A percentile compares a stretch with the other conserved stretches of the same genome.
Conservation (phyloP, 2,797 vertebrate species). For the Bucorvus abyssinicus region DNA sequence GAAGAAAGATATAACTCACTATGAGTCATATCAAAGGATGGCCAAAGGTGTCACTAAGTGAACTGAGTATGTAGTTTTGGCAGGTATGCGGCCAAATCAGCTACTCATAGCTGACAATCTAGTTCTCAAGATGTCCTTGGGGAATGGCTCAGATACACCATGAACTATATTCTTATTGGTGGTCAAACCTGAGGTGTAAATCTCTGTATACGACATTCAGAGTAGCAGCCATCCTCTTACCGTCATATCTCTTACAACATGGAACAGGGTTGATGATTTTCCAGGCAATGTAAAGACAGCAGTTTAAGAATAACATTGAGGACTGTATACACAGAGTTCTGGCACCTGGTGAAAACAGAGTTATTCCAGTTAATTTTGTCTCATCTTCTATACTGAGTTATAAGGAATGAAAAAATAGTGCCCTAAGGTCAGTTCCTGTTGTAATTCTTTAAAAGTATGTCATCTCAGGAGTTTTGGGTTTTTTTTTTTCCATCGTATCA, state of each 20-base stretch:
- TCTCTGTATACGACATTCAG: neutral
- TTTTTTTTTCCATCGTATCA: neutral
- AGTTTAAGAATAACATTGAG: neutral
- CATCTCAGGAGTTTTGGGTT: neutral
- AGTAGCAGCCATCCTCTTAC: neutral
- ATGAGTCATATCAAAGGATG: neutral
- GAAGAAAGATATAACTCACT: neutral
- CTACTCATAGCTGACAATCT: neutral
- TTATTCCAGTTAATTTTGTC: neutral
- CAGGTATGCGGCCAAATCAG: neutral
- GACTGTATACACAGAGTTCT: neutral
- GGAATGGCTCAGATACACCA: neutral
- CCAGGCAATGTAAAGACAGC: neutral
- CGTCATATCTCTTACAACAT: neutral
- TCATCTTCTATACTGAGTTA: neutral
- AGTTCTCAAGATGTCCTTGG: neutral
- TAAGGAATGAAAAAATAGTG: neutral
- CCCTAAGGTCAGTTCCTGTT: neutral
- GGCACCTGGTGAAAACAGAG: neutral
- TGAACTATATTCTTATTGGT: neutral
- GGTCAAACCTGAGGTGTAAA: neutral
- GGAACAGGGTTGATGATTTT: neutral
- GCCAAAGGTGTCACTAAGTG: neutral
- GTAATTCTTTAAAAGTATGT: neutral
- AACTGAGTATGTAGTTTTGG: neutral